A percentile compares a stretch with the other conserved stretches of the same genome.
These are phyloP conservation scores for Goniozus legneri DNA, from an alignment of 1,140 invertebrate species.

Conservation along the genomic window DNA sequence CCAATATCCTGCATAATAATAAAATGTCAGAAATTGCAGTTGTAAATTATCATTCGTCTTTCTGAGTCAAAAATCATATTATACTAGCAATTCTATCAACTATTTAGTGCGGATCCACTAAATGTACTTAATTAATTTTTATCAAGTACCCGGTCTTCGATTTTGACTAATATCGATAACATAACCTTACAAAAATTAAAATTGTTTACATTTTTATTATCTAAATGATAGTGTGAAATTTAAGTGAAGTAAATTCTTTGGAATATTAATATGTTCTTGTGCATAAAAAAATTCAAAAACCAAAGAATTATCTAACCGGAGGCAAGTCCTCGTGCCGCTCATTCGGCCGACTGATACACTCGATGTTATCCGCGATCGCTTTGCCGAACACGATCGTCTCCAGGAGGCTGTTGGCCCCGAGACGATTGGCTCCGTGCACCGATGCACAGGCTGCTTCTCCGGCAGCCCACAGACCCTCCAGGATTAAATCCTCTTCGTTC, in stretches of 20 bases:
- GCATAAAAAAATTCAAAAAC: background rate
- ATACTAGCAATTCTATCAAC: too few relatives aligned
- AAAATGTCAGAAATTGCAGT: too few relatives aligned
- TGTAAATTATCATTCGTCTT: too few relatives aligned
- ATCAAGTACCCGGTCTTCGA: too few relatives aligned
- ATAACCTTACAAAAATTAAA: constrained; percentile 1
- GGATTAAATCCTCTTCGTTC: constrained; percentile 57
- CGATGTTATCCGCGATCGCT: constrained; percentile 72
- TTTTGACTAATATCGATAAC: background rate
- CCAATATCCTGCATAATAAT: constrained; percentile 65
- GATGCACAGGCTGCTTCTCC: constrained; percentile 59
- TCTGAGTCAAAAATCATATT: too few relatives aligned
- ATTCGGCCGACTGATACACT: constrained; percentile 64
- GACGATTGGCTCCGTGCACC: constrained; percentile 82
- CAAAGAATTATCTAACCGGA: constrained; percentile 47
- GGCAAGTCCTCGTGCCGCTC: constrained; percentile 59
- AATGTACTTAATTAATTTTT: too few relatives aligned
- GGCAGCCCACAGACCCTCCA: constrained; percentile 54
- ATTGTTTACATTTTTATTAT: background rate
- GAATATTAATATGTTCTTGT: background rate
- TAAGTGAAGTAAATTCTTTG: background rate
- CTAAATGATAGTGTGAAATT: too few relatives aligned
- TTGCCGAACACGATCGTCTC: constrained; percentile 84
- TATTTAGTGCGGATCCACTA: too few relatives aligned
- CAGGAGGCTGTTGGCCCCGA: constrained; percentile 82